Evolutionary conservation across 2,888 invertebrate species (phyloP).

Genomic region (Perithous albicinctus): DNA sequence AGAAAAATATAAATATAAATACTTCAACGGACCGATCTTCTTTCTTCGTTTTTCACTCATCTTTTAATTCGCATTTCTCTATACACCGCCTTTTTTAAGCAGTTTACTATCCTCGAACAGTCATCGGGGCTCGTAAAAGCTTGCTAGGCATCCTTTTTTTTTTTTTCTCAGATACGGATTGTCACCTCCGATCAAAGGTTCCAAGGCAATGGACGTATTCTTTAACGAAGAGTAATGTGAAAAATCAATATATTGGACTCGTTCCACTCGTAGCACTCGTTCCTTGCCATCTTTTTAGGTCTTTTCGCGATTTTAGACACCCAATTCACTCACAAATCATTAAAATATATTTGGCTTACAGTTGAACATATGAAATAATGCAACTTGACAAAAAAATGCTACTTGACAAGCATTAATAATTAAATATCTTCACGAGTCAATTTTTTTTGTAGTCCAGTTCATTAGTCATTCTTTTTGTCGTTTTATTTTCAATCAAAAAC

Average conservation of each 20-base stretch:
- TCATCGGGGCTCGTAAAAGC: constrained; percentile 19
- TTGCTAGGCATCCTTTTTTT: constrained; percentile 28
- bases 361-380: no score
- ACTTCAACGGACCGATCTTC: constrained; percentile 60
- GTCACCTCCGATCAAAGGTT: constrained; percentile 46
- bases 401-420: no score
- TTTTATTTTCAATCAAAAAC: no score
- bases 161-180: constrained; percentile 34
- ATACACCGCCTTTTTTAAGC: constrained; percentile 31
- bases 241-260: constrained; percentile 38
- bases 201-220: constrained; percentile 64
- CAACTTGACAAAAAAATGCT: no score
- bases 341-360: no score
- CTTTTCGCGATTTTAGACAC: constrained; percentile 2
- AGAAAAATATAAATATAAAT: constrained; percentile 70
- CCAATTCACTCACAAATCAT: no score
- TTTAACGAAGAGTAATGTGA: constrained; percentile 43
- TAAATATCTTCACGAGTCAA: no score
- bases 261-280: constrained; percentile 48
- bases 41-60: constrained; percentile 24
- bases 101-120: constrained; percentile 37
- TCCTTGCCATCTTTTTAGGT: constrained; percentile 4
- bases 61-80: constrained; percentile 17
- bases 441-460: no score
- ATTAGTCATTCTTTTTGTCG: no score